phyloP scores from a whole-genome alignment of 2,888 invertebrate species.

The Frankliniella intonsa region DNA sequence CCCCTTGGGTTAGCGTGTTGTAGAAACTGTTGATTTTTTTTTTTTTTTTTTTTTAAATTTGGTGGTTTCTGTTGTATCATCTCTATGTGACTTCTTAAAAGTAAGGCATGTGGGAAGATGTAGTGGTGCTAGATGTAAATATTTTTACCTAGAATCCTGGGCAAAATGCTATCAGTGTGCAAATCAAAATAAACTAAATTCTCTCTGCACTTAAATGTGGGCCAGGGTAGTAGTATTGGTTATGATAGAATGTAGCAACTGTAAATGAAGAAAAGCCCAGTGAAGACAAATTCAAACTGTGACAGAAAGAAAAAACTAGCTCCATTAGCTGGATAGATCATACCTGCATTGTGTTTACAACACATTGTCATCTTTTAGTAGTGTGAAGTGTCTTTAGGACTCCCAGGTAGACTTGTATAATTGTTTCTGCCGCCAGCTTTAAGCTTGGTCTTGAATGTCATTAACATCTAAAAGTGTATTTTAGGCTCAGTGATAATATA shows the following conservation, averaged over 20 bases:
- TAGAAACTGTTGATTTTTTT: neutral
- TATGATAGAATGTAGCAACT: neutral
- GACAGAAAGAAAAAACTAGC: neutral
- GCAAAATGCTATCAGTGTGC: neutral
- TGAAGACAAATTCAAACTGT: neutral
- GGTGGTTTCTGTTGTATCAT: neutral
- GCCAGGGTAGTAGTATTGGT: neutral
- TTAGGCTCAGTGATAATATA: neutral
- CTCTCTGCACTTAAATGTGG: conserved; percentile 1
- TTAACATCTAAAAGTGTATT: neutral
- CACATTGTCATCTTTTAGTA: neutral
- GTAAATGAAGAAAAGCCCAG: neutral
- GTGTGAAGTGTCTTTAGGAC: neutral
- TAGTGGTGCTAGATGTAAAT: conserved; percentile 25
- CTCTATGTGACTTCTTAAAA: neutral
- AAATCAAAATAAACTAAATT: neutral
- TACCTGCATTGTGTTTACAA: conserved; percentile 10
- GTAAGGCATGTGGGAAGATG: neutral
- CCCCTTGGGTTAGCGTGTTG: neutral
- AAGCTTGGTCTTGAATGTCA: neutral
- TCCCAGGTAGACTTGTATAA: neutral
- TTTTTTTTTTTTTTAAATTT: neutral
- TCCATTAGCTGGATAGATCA: neutral
- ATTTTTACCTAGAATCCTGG: neutral
- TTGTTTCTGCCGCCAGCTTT: neutral